A percentile compares a stretch with the other conserved stretches of the same genome.
phyloP scores from a whole-genome alignment of 92 coral and sea anemone species.

The Palythoa grandiflora region DNA sequence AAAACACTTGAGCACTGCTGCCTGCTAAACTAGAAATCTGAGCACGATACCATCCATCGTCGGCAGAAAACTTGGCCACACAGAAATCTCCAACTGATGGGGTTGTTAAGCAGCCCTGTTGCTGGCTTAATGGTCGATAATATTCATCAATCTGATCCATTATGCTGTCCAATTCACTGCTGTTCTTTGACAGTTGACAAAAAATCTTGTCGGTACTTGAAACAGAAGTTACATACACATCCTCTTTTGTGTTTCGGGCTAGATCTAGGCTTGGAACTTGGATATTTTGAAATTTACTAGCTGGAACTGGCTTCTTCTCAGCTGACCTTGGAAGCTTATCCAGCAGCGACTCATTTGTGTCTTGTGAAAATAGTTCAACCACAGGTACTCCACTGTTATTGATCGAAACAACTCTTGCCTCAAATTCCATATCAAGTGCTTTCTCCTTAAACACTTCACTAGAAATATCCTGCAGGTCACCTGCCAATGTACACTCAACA shows the following conservation, averaged over 20 bases:
- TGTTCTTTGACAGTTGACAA: constrained; percentile 65
- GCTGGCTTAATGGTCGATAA: constrained; percentile 5
- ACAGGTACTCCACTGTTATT: constrained; percentile 30
- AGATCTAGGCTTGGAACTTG: constrained; percentile 37
- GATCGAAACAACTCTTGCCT: constrained; percentile 5
- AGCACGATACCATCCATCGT: constrained; percentile 28
- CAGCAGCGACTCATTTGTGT: constrained; percentile 44
- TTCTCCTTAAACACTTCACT: constrained; percentile 20
- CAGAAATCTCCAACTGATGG: constrained; percentile 65
- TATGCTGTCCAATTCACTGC: constrained; percentile 11
- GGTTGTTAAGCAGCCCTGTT: constrained; percentile 63
- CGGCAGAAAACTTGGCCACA: constrained; percentile 3
- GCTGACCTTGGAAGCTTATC: not conserved
- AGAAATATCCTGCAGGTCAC: not conserved
- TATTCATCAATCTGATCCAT: constrained; percentile 34
- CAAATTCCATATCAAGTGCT: constrained; percentile 55
- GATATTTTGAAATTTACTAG: not conserved
- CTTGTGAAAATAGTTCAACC: constrained; percentile 10
- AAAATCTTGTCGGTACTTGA: constrained; percentile 69
- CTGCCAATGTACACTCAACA: constrained; percentile 23
- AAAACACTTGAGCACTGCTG: constrained; percentile 30
- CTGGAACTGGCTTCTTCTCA: constrained; percentile 15
- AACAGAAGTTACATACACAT: not conserved
- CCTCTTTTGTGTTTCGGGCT: not conserved
- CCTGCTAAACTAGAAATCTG: constrained; percentile 64